Base-by-base conservation (phyloP, 1,140 invertebrate species). In the Nymphalis io region DNA sequence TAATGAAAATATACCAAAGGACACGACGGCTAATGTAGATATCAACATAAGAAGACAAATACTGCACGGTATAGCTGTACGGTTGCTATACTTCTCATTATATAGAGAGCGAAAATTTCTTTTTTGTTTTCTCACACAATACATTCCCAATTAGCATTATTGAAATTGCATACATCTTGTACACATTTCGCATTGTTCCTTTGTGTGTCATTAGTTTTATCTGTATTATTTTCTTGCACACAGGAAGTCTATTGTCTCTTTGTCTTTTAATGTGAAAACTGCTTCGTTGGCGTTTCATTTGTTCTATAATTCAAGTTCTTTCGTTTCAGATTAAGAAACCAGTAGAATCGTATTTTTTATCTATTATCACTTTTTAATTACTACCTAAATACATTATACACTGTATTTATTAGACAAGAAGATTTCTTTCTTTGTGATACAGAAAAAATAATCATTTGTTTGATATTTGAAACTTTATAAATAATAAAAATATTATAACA, bases 201-300 rank as follows among this genome's bases (percentile, higher is more conserved):
- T 51, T 51, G 46, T 51, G 18, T 27, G 23, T 55, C 46, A 51
- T 33, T 39, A 46, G 46, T 48, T 63, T 33, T 33, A 48, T 61
- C 48, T 61, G 21, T 61, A 46, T 48, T 51, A 46, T 51, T 42
- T 63, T 55, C 51, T 63, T 63, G 60, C 46, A 23, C 46, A 61
- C 46, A 61, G 44, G 48, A 62, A 53, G 48, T 6, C 27, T 38
- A 51, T 63, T 63, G 60, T 63, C 48, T 33, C 60, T 63, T 63
- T 63, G 27, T 63, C 40, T 33, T 61, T 48, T 61, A 33, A 61
- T 27, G 27, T 39, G 60, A 63, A 51, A 27, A 53, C 51, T 55
- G 16, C 46, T n/a, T 23, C 42, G 16, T n/a, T 16, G 11, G 18
- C 51, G 51, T 55, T 27, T 27, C 18, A 55, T 55, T 55, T 55